Evolutionary conservation across 2,888 invertebrate species (phyloP).

Genomic region (Drosophila meridiana): DNA sequence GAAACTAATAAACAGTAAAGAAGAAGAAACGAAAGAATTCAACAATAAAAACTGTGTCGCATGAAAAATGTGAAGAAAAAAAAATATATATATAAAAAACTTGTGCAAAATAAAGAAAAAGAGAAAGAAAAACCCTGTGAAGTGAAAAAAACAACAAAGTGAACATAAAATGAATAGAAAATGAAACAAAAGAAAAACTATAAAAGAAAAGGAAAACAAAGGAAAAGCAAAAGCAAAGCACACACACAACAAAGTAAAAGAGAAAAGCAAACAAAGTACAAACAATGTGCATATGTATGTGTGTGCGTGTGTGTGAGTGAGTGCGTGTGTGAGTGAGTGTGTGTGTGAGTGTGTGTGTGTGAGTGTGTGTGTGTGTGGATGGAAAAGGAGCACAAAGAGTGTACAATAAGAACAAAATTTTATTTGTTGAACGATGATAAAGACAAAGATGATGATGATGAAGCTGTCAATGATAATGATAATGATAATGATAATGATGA

Average conservation of each 20-base stretch:
- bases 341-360: not conserved
- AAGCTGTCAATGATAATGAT: not conserved
- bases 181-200: not conserved
- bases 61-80: slow-evolving; percentile 1
- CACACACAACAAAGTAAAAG: not conserved
- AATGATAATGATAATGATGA: slow-evolving; percentile 14
- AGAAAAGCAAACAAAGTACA: slow-evolving; percentile 8
- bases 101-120: not conserved
- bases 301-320: not conserved
- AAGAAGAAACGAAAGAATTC: not conserved
- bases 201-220: not conserved
- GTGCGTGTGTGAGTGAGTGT: not conserved
- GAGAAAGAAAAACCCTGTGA: not conserved
- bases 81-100: not conserved
- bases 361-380: not conserved
- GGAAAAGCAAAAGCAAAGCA: not conserved
- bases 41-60: slow-evolving; percentile 1
- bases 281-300: not conserved
- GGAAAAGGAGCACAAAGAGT: slow-evolving; percentile 43
- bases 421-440: slow-evolving; percentile 16
- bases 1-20: slow-evolving; percentile 2
- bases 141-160: slow-evolving; percentile 4
- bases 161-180: not conserved
- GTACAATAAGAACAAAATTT: slow-evolving; percentile 42
- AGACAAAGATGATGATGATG: slow-evolving; percentile 6